Base-by-base conservation (phyloP, 2,113 vertebrate genomes). In the Piprites chloris region DNA sequence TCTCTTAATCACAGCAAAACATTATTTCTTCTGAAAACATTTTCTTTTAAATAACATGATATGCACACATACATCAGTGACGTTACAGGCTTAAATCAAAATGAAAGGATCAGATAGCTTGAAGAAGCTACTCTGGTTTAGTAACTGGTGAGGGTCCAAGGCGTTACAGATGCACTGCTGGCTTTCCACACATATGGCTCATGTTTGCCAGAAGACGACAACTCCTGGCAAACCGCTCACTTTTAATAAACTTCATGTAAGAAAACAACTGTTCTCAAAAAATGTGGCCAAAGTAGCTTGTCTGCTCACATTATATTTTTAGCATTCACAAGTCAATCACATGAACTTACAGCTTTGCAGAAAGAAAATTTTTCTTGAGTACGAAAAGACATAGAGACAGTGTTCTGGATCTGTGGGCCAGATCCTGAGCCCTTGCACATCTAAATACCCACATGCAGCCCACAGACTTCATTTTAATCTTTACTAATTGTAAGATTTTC, bases 31-130 rank as follows among this genome's bases (percentile, higher is more conserved):
- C 78, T 68, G 56, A 63, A 91, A 89, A 39, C 0, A 2, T 24
- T 87, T 78, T n/a, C 39, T 58, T 91, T 90, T 74, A 78, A 79
- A 61, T 35, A 82, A 66, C 35, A 47, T 75, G 86, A 89, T 87
- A 73, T 71, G 75, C 56, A 96, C 94, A 91, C 95, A 96, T 96
- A 95, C 96, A 94, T 95, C 94, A 89, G 59, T 93, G 94, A 95
- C 73, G 80, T 83, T 94, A 50, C 47, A 90, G 63, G 53, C 90
- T 95, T 93, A 87, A 96, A 96, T 95, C 71, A 94, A 89, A 76
- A 50, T 76, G 85, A 97, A 94, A 87, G 88, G 59, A 47, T 62
- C 56, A 89, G 71, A 92, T 22, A 80, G 93, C 96, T 93, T 88
- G 58, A 63, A 92, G 95, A 74, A 81, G 62, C 58, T 32, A 15